Percentiles rank a stretch among this genome's conserved stretches.
These are phyloP conservation scores for Physella acuta DNA, from an alignment of 1,140 invertebrate species.

Conservation along the genomic window DNA sequence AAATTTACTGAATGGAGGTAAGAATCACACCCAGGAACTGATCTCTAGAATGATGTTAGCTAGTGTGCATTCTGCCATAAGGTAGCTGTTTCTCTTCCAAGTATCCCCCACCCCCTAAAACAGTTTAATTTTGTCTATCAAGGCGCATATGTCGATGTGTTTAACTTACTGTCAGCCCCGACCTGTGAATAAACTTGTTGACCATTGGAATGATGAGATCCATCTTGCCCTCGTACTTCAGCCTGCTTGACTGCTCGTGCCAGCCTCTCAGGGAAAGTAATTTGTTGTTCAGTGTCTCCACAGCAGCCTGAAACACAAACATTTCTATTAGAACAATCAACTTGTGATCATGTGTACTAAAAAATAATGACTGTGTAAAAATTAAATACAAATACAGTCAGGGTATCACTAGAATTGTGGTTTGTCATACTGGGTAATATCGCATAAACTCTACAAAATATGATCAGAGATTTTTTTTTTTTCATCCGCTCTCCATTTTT, in stretches of 20 bases:
- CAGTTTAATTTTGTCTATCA: no score
- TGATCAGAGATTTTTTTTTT: neutral
- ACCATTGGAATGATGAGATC: conserved; percentile 10
- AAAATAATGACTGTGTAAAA: no score
- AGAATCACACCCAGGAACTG: no score
- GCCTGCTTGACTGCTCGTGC: conserved; percentile 1
- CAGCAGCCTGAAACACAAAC: neutral
- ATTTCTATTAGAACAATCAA: neutral
- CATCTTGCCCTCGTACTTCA: conserved; percentile 16
- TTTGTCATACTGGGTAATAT: neutral
- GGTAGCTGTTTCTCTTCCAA: no score
- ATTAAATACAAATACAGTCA: no score
- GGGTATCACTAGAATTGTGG: neutral
- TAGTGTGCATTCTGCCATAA: no score
- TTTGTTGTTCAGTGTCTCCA: conserved; percentile 6
- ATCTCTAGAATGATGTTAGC: no score
- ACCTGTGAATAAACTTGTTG: conserved; percentile 14
- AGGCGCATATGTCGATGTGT: no score
- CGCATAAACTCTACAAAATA: neutral
- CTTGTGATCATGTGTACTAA: no score
- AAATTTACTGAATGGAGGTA: no score
- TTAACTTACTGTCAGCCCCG: conserved; percentile 14
- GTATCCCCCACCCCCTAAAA: no score
- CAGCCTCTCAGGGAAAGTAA: conserved; percentile 7
- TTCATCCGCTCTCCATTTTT: neutral